Evolutionary conservation across 2,888 invertebrate species (phyloP), one percentile per base, ranked within the genome.

Genomic region (Pollenia griseotomentosa): DNA sequence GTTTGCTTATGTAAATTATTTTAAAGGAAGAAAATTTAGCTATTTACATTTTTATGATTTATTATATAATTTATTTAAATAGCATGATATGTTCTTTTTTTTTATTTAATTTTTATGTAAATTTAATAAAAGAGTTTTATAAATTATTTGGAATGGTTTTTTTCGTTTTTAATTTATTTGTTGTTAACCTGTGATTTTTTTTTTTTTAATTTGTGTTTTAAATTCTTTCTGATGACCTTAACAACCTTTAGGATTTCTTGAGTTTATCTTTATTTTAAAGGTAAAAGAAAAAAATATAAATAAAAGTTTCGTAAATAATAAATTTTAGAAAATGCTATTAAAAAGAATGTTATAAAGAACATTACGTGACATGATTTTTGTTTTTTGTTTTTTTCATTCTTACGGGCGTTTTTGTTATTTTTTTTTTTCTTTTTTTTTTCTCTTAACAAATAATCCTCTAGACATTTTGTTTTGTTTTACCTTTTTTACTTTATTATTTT

Each of bases 281-380:
- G 14, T 87, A 51, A 51, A 66, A 55, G 46, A 23, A 46, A 68
- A 59, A 70, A 80, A 85, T 4, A 33, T 33, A 33, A 33, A 33
- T 33, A 75, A 23, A 46, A 55, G 48, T 68, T 77, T 81, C n/a
- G 53, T 16, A 53, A 71, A 55, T 65, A 79, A 66, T 61, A 51
- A 81, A 48, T 51, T 66, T 65, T 65, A 71, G 9, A 48, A 55
- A 42, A 70, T 65, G 53, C 57, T 48, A 71, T 55, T 65, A 51
- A 78, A 78, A 83, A 71, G 33, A 89, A 89, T 90, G 90, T 90
- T 91, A 92, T 92, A 92, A 92, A 92, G 92, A 90, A 91, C 90
- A 89, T 90, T 89, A 91, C 91, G 91, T 91, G 91, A 89, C 91
- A 83, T 80, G 86, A 66, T 80, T 86, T 80, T 65, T 51, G 48